These are phyloP conservation scores for Melinopterus prodromus DNA, from an alignment of 2,888 invertebrate species.

Conservation along the genomic window DNA sequence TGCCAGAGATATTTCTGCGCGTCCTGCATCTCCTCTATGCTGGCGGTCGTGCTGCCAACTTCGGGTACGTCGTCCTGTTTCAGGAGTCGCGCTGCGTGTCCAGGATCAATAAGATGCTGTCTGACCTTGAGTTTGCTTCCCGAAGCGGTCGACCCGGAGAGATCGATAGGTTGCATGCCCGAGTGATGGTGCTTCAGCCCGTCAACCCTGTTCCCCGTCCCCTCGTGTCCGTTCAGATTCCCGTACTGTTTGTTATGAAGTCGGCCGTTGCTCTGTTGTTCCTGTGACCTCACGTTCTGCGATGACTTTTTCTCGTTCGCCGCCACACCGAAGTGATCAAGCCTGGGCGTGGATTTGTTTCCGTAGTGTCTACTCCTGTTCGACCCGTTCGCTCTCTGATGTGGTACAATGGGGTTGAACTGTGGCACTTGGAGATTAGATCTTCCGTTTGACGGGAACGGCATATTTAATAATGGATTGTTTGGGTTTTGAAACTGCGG, in stretches of 20 bases:
- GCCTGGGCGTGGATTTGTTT: neutral
- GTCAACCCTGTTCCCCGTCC: slow-evolving; percentile 46
- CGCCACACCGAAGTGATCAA: neutral
- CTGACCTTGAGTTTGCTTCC: slow-evolving; percentile 58
- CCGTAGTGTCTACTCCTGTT: slow-evolving; percentile 6
- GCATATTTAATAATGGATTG: slow-evolving; percentile 9
- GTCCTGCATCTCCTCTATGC: slow-evolving; percentile 65
- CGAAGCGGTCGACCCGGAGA: slow-evolving; percentile 54
- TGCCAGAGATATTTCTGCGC: slow-evolving; percentile 81
- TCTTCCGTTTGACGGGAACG: neutral
- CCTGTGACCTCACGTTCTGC: too few relatives aligned
- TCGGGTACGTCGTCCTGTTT: slow-evolving; percentile 67
- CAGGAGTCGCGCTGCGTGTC: slow-evolving; percentile 53
- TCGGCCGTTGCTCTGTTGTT: slow-evolving; percentile 16
- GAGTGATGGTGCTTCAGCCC: slow-evolving; percentile 44
- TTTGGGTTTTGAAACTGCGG: neutral
- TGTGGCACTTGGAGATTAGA: slow-evolving; percentile 14
- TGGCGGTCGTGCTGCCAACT: slow-evolving; percentile 71
- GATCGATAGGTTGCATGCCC: slow-evolving; percentile 58
- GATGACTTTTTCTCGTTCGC: slow-evolving; percentile 33
- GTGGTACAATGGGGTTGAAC: neutral
- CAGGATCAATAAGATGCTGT: slow-evolving; percentile 61
- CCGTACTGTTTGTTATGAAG: neutral
- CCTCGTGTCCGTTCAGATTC: slow-evolving; percentile 39
- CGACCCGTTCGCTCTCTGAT: neutral